Conservation (phyloP, 1,140 invertebrate species). For the Camponotus pennsylvanicus region DNA sequence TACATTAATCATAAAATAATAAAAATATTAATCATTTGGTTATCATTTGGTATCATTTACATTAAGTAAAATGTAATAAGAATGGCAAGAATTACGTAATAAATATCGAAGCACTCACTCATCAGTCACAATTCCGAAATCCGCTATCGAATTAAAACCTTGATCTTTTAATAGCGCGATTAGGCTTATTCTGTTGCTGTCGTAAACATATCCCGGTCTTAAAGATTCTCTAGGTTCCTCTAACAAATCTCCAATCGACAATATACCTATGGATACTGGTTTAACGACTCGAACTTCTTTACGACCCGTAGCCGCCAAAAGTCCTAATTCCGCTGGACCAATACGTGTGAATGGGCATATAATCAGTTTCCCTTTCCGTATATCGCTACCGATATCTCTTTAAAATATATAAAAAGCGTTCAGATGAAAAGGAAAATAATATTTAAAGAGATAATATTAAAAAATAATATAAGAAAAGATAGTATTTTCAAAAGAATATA, state of each 20-base stretch:
- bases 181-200: constrained; percentile 95
- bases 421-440: too few relatives aligned
- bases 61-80: background rate
- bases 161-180: constrained; percentile 89
- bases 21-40: background rate
- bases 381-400: too few relatives aligned
- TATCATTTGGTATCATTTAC: too few relatives aligned
- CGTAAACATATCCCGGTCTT: constrained; percentile 91
- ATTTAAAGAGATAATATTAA: too few relatives aligned
- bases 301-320: constrained; percentile 92
- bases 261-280: constrained; percentile 89
- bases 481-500: too few relatives aligned
- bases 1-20: background rate
- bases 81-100: background rate
- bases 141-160: constrained; percentile 86
- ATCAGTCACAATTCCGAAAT: constrained; percentile 91
- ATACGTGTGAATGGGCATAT: constrained; percentile 88
- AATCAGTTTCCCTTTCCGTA: too few relatives aligned
- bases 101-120: constrained; percentile 82
- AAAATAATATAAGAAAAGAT: too few relatives aligned
- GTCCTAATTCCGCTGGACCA: constrained; percentile 91
- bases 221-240: constrained; percentile 87
- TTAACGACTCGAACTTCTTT: constrained; percentile 85
- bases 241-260: constrained; percentile 98
- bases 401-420: too few relatives aligned